Percentiles rank a stretch among this genome's conserved stretches.
Conservation (phyloP, 1,140 invertebrate genomes). For the Drosophila orosa region DNA sequence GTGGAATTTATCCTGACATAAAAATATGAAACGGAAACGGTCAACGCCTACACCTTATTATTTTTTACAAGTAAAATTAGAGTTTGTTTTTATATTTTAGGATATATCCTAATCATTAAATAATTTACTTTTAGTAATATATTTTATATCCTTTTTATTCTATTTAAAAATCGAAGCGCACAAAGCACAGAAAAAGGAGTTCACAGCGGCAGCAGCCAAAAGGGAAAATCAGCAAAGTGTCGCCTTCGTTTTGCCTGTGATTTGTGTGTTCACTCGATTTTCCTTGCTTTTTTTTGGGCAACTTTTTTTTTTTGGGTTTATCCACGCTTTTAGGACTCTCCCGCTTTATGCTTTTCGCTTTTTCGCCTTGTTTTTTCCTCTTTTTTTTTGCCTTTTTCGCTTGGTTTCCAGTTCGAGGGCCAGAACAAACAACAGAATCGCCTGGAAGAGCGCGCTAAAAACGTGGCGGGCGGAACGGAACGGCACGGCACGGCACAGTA, state of each 20-base stretch:
- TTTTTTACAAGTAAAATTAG: background rate
- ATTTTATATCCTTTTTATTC: background rate
- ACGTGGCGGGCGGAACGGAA: slow-evolving; percentile 28
- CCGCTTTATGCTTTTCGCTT: slow-evolving; percentile 12
- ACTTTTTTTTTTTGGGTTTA: slow-evolving; percentile 9
- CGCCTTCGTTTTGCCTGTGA: slow-evolving; percentile 10
- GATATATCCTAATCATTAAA: background rate
- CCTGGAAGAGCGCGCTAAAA: slow-evolving; percentile 53
- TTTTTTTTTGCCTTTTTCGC: slow-evolving; percentile 11
- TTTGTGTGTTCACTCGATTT: slow-evolving; percentile 29
- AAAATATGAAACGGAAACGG: background rate
- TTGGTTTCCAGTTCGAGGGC: slow-evolving; percentile 43
- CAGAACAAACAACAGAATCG: slow-evolving; percentile 37
- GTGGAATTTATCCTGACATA: background rate
- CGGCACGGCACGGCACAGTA: slow-evolving; percentile 24
- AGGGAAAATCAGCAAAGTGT: slow-evolving; percentile 16
- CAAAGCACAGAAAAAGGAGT: background rate
- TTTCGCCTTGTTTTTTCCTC: slow-evolving; percentile 3
- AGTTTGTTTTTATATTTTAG: background rate
- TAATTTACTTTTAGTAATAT: background rate
- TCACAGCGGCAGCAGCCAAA: background rate
- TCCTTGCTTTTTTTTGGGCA: slow-evolving; percentile 4
- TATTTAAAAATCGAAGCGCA: background rate
- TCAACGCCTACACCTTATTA: slow-evolving; percentile 11
- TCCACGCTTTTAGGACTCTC: slow-evolving; percentile 5